These are phyloP conservation scores for Megalopta genalis DNA, from an alignment of 1,140 invertebrate species.

Conservation along the genomic window DNA sequence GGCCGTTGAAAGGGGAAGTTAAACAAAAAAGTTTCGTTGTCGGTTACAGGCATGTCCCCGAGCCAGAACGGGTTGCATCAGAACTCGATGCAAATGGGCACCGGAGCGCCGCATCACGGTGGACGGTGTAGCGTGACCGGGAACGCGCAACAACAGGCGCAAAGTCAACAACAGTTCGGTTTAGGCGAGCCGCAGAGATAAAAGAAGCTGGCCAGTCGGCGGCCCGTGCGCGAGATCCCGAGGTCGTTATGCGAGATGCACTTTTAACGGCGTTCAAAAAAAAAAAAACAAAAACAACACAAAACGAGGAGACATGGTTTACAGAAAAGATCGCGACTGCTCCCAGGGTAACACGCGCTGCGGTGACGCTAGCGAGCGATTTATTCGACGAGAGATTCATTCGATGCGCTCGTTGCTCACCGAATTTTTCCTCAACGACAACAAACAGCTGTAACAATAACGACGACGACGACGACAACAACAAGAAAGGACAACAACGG, in stretches of 20 bases:
- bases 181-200: constrained; percentile 78
- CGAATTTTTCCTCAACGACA: background rate
- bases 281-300: too few relatives aligned
- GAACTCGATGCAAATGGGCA: constrained; percentile 47
- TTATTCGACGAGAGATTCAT: constrained; percentile 16
- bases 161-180: constrained; percentile 73
- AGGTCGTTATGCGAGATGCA: constrained; percentile 46
- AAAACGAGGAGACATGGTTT: constrained; percentile 25
- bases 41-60: constrained; percentile 76
- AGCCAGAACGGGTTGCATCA: constrained; percentile 74
- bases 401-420: constrained; percentile 11
- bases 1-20: too few relatives aligned
- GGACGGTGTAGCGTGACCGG: constrained; percentile 74
- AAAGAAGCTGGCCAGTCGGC: constrained; percentile 66
- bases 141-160: constrained; percentile 69
- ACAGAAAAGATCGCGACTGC: constrained; percentile 24
- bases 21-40: background rate
- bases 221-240: constrained; percentile 61
- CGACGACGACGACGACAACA: background rate
- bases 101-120: constrained; percentile 69
- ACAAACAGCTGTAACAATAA: background rate
- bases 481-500: background rate
- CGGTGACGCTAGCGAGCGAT: constrained; percentile 10
- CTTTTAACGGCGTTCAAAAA: constrained; percentile 31
- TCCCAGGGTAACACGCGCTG: constrained; percentile 20